These are phyloP conservation scores for Cinara cedri DNA, from an alignment of 2,888 invertebrate genomes.

Conservation along the genomic window DNA sequence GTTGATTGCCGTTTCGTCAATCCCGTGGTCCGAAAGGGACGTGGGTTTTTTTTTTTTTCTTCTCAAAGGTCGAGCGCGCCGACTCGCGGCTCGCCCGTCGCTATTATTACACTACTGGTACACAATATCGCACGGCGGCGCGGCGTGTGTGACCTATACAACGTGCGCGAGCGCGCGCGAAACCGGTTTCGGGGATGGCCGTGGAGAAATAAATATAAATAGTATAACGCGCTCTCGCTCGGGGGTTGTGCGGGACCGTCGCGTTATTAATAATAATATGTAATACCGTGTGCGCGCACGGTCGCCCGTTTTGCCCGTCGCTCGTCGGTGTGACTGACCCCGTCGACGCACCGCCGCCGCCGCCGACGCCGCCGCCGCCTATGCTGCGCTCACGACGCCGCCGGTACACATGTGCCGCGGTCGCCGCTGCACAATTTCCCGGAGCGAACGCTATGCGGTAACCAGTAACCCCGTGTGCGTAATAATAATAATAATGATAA, in stretches of 20 bases:
- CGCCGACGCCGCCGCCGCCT: neutral
- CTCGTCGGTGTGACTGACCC: constrained; percentile 47
- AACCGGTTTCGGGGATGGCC: constrained; percentile 46
- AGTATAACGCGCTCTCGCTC: constrained; percentile 29
- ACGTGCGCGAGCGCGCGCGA: constrained; percentile 25
- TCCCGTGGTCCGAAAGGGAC: neutral
- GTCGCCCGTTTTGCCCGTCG: constrained; percentile 17
- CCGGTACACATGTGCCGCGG: neutral
- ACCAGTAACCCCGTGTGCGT: too few relatives aligned
- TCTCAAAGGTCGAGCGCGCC: neutral
- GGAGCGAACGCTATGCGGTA: neutral
- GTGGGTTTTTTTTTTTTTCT: neutral
- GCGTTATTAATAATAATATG: too few relatives aligned
- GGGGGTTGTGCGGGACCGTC: neutral
- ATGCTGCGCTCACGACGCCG: neutral
- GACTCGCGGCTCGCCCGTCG: neutral
- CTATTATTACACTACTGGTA: too few relatives aligned
- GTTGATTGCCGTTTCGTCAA: neutral
- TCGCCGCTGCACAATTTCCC: too few relatives aligned
- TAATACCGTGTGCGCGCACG: too few relatives aligned
- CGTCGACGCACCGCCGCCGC: neutral
- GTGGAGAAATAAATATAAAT: constrained; percentile 26
- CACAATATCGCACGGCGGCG: too few relatives aligned
- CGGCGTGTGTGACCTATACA: constrained; percentile 42
- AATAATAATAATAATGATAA: neutral